Evolutionary conservation across 2,888 invertebrate genomes (phyloP).

Genomic region (Nephrotoma appendiculata): DNA sequence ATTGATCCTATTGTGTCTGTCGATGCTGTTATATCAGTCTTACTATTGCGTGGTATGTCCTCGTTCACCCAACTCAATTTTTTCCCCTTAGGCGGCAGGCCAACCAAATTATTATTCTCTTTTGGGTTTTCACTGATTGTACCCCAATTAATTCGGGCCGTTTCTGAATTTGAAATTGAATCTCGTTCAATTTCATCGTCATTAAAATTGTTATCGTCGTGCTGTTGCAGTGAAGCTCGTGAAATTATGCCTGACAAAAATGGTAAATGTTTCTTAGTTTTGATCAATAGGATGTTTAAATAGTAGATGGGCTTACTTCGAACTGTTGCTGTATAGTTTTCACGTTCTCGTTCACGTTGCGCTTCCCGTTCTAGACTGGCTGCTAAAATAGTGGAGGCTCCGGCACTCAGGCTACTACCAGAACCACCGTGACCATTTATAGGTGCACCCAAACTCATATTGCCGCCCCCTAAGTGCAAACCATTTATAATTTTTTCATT

Average conservation of each 20-base stretch:
- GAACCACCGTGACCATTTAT: conserved; percentile 33
- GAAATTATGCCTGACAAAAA: conserved; percentile 33
- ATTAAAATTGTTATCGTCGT: conserved; percentile 27
- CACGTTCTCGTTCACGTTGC: conserved; percentile 29
- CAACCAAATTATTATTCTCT: conserved; percentile 30
- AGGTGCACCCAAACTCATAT: conserved; percentile 26
- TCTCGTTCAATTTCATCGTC: conserved; percentile 32
- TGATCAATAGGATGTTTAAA: not conserved
- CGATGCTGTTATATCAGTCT: conserved; percentile 27
- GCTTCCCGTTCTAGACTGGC: conserved; percentile 34
- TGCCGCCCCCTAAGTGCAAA: conserved; percentile 16
- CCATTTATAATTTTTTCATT: conserved; percentile 26
- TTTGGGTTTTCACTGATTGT: conserved; percentile 34
- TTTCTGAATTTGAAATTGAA: conserved; percentile 22
- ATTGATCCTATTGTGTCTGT: conserved; percentile 31
- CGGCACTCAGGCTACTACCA: conserved; percentile 40
- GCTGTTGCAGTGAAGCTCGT: conserved; percentile 26
- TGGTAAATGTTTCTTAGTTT: too few relatives aligned
- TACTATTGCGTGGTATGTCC: conserved; percentile 12
- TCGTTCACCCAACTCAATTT: conserved; percentile 66
- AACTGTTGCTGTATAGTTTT: conserved; percentile 38
- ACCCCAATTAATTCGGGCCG: conserved; percentile 21
- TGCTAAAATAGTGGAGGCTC: conserved; percentile 44
- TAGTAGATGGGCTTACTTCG: conserved; percentile 34
- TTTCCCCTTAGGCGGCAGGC: conserved; percentile 36